Conservation (phyloP, 2,888 invertebrate species). For the Osmoderma eremita region DNA sequence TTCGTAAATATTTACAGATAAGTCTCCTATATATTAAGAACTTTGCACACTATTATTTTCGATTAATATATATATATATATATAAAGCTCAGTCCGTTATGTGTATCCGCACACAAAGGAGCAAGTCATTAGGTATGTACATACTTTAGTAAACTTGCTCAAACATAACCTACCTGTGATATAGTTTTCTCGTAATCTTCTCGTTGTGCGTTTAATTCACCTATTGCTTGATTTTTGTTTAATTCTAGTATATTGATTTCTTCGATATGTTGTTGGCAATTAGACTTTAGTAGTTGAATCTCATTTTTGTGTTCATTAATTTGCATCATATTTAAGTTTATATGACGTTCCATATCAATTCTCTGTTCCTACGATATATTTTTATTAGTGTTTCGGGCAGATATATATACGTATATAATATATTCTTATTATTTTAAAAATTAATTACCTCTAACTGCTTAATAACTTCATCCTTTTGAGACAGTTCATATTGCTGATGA, state of each 20-base stretch:
- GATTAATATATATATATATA: too few relatives aligned
- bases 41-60: too few relatives aligned
- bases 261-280: constrained; percentile 61
- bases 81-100: too few relatives aligned
- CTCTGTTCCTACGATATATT: constrained; percentile 65
- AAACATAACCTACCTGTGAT: constrained; percentile 57
- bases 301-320: constrained; percentile 69
- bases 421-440: neutral
- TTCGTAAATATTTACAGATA: too few relatives aligned
- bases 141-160: neutral
- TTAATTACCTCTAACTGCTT: constrained; percentile 66
- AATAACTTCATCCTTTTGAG: constrained; percentile 66
- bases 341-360: constrained; percentile 68
- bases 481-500: constrained; percentile 62
- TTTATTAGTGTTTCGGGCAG: neutral
- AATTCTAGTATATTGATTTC: constrained; percentile 60
- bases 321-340: constrained; percentile 63
- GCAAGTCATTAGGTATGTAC: neutral
- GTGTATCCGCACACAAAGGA: too few relatives aligned
- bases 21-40: too few relatives aligned
- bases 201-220: constrained; percentile 67
- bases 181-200: constrained; percentile 68
- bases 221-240: constrained; percentile 64
- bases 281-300: constrained; percentile 59
- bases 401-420: neutral